These are phyloP conservation scores for Engraulis encrasicolus DNA, from an alignment of 2,113 vertebrate genomes.

Conservation along the genomic window DNA sequence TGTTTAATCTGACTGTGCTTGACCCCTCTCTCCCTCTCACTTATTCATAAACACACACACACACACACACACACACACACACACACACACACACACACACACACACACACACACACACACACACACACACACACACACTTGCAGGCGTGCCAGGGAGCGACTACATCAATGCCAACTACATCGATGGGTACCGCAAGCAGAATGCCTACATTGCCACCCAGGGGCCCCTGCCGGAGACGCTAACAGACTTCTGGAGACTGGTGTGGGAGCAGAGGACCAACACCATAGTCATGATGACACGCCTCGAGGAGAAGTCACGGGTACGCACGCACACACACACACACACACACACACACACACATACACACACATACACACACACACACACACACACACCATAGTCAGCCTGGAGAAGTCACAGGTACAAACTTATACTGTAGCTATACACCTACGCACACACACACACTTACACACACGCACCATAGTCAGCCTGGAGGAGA, in stretches of 20 bases:
- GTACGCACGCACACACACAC: constrained; percentile 70
- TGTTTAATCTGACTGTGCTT: not conserved
- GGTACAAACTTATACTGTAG: too few relatives aligned
- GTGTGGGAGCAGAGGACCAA: constrained; percentile 95
- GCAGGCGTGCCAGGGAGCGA: constrained; percentile 91
- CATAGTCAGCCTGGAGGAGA: too few relatives aligned
- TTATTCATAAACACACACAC: not conserved
- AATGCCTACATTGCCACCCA: constrained; percentile 97
- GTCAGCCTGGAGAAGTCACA: too few relatives aligned
- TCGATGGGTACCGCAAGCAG: constrained; percentile 96
- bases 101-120: not conserved
- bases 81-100: constrained; percentile 45
- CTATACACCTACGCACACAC: too few relatives aligned
- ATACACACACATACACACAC: too few relatives aligned
- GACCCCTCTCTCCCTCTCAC: not conserved
- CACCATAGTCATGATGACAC: constrained; percentile 96
- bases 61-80: constrained; percentile 44
- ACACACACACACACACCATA: too few relatives aligned
- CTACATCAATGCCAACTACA: constrained; percentile 96
- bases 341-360: not conserved
- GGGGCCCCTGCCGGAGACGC: constrained; percentile 91
- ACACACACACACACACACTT: not conserved
- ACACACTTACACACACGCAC: too few relatives aligned
- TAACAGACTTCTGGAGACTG: constrained; percentile 97
- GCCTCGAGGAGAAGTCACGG: constrained; percentile 93